Evolutionary conservation across 1,140 invertebrate species (phyloP).

Genomic region (Cryptotermes secundus): DNA sequence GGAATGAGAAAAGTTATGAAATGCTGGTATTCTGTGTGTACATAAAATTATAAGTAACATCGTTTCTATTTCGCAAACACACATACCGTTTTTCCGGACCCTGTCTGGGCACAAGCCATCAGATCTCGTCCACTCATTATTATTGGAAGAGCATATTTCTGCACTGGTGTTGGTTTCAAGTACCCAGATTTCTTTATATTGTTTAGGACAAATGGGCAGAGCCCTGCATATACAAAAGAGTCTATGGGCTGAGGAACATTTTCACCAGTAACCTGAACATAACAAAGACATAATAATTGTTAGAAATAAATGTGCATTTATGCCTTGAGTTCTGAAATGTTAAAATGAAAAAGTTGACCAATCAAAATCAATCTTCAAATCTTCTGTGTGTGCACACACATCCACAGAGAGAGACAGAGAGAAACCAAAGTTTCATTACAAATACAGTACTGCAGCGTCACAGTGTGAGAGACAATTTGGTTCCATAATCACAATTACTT

Average conservation of each 20-base stretch:
- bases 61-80: not conserved
- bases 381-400: no score
- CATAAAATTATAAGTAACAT: no score
- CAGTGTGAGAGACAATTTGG: no score
- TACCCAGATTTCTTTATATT: constrained; percentile 85
- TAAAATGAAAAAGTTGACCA: no score
- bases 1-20: no score
- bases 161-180: constrained; percentile 87
- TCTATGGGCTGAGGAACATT: constrained; percentile 63
- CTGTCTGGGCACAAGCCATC: constrained; percentile 98
- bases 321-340: not conserved
- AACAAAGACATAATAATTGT: constrained; percentile 28
- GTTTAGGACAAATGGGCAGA: constrained; percentile 65
- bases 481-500: no score
- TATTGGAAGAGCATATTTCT: constrained; percentile 86
- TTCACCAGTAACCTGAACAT: constrained; percentile 61
- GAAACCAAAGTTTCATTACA: no score
- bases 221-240: constrained; percentile 68
- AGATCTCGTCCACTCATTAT: constrained; percentile 78
- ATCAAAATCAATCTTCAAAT: no score
- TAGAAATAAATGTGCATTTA: not conserved
- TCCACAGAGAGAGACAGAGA: no score
- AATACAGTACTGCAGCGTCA: no score
- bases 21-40: no score
- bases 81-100: constrained; percentile 89